Evolutionary conservation across 2,888 invertebrate genomes (phyloP).

Genomic region (Epiblema foenella): DNA sequence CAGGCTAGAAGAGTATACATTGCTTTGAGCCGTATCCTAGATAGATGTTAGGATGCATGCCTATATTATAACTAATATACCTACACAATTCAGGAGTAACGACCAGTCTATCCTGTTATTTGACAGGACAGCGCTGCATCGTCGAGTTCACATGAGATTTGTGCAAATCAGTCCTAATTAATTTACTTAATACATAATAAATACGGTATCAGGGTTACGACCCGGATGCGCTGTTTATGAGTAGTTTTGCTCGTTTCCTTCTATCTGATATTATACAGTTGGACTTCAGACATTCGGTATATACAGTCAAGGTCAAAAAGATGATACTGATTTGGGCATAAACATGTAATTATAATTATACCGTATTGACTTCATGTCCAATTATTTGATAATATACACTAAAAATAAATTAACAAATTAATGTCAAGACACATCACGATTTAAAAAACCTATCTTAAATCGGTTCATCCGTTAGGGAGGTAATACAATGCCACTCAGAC

Average conservation of each 20-base stretch:
- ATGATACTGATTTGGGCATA: neutral
- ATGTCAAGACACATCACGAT: too few relatives aligned
- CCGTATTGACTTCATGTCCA: neutral
- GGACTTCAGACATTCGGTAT: neutral
- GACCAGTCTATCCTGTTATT: conserved; percentile 17
- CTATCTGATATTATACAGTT: neutral
- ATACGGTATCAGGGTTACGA: conserved; percentile 12
- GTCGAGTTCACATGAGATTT: neutral
- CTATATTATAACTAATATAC: neutral
- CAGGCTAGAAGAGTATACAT: neutral
- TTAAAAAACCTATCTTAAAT: too few relatives aligned
- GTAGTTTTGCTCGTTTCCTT: conserved; percentile 7
- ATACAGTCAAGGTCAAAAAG: neutral
- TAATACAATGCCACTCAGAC: too few relatives aligned
- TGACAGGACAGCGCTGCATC: neutral
- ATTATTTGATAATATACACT: neutral
- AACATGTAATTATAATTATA: too few relatives aligned
- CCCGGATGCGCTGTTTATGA: conserved; percentile 22
- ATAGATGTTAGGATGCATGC: conserved; percentile 4
- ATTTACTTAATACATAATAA: conserved; percentile 3
- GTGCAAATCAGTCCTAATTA: neutral
- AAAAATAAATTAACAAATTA: too few relatives aligned
- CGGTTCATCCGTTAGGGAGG: too few relatives aligned
- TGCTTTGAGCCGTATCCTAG: neutral
- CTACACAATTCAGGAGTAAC: conserved; percentile 18